phyloP scores from a whole-genome alignment of 2,888 invertebrate genomes.

The Gandaritis pyraliata region DNA sequence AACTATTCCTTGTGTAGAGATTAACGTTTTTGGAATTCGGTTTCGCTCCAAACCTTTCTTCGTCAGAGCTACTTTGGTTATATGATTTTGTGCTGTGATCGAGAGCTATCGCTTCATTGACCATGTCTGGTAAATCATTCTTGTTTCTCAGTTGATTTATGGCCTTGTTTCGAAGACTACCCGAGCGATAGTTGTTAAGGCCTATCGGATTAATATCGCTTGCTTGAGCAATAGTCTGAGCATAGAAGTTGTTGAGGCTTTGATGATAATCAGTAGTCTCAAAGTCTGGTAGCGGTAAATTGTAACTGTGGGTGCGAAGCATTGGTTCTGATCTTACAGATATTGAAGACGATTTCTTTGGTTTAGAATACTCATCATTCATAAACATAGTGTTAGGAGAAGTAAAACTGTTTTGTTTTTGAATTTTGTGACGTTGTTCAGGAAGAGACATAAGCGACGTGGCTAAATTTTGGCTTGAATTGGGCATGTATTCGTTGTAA shows the following conservation, averaged over 20 bases:
- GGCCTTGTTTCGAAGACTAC: constrained; percentile 57
- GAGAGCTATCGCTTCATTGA: constrained; percentile 86
- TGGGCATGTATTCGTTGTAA: constrained; percentile 59
- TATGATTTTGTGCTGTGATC: constrained; percentile 76
- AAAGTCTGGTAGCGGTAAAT: constrained; percentile 74
- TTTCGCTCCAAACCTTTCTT: constrained; percentile 69
- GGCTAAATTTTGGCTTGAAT: constrained; percentile 56
- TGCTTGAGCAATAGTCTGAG: constrained; percentile 62
- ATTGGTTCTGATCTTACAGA: constrained; percentile 78
- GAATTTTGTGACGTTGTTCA: constrained; percentile 58
- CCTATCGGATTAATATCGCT: constrained; percentile 68
- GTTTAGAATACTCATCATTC: constrained; percentile 56
- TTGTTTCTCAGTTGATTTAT: constrained; percentile 62
- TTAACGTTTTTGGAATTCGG: constrained; percentile 48
- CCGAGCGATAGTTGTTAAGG: constrained; percentile 55
- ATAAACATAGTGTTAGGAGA: constrained; percentile 57
- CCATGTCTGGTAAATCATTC: constrained; percentile 85
- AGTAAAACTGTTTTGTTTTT: constrained; percentile 73
- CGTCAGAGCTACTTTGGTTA: constrained; percentile 73
- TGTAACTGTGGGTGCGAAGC: constrained; percentile 62
- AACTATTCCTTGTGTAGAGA: constrained; percentile 61
- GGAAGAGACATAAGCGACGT: constrained; percentile 72
- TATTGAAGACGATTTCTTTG: constrained; percentile 63
- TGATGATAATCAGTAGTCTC: constrained; percentile 52
- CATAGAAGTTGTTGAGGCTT: constrained; percentile 56